Evolutionary conservation across 1,140 invertebrate genomes (phyloP), one percentile per base, ranked within the genome.

Genomic region (Vollenhovia emeryi): DNA sequence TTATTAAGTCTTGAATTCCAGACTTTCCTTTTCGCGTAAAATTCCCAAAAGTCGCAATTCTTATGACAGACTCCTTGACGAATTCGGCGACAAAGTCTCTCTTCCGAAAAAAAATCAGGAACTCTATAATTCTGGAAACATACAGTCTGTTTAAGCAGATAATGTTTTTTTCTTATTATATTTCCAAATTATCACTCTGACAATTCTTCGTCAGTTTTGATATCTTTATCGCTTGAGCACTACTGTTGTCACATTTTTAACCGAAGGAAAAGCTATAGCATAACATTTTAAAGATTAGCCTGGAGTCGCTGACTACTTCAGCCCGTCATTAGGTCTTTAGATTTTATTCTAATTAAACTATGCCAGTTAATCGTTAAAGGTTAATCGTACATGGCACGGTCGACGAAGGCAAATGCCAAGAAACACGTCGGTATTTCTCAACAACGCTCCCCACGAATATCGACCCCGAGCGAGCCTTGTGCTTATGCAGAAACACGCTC

Each of bases 401-500:
- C 66, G 66, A 45, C 50, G 66, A 71, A 57, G 66, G 78, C 24
- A 45, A 82, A 43, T 71, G 66, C 78, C 64, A 30, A 55, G 78
- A 48, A 69, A 80, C 78, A 24, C 36, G 64, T 45, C 66, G 52
- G 24, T 43, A 36, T 82, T 71, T 33, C 64, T 82, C 50, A 45
- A 71, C 78, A 71, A 66, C 76, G 50, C 36, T 55, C 64, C 40
- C 24, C 62, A 69, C 50, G 66, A 55, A 57, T 82, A 82, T 82
- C 64, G 66, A 57, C 66, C 36, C n/a, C 36, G 24, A 21, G 33
- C 64, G 50, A 57, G 52, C 66, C 62, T 45, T 3, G 33, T 66
- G 50, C 66, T 82, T 82, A 82, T 82, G 78, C 78, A 82, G 78
- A 82, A 82, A 82, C 78, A 71, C 50, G 66, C 64, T 82, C 78